phyloP scores from a whole-genome alignment of 2,113 vertebrate genomes.

The Corythornis cristatus region DNA sequence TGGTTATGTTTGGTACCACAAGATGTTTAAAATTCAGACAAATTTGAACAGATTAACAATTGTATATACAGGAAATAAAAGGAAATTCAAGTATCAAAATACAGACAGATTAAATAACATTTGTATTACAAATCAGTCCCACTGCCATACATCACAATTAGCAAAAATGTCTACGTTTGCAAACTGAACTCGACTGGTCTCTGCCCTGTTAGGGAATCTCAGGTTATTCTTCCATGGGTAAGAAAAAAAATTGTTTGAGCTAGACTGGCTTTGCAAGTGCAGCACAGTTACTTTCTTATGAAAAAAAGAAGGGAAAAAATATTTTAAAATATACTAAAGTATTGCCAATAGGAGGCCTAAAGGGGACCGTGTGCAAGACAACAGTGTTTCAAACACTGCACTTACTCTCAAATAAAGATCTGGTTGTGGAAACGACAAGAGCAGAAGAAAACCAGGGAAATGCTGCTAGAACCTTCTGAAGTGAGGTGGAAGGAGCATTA shows the following conservation, averaged over 20 bases:
- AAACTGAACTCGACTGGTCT: conserved; percentile 70
- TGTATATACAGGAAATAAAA: conserved; percentile 89
- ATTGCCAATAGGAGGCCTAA: neutral
- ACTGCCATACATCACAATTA: conserved; percentile 79
- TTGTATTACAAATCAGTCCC: conserved; percentile 85
- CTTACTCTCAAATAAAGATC: neutral
- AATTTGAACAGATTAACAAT: conserved; percentile 82
- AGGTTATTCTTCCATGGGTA: conserved; percentile 9
- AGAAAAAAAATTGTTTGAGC: neutral
- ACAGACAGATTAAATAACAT: conserved; percentile 93
- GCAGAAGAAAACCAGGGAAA: neutral
- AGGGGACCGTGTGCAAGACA: neutral
- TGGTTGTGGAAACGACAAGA: neutral
- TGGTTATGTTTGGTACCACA: conserved; percentile 85
- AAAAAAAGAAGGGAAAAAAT: neutral
- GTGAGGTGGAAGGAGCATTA: neutral
- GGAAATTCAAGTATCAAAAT: conserved; percentile 99
- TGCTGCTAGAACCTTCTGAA: neutral
- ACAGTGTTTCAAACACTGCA: neutral
- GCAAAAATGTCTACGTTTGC: conserved; percentile 81
- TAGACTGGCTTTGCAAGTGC: neutral
- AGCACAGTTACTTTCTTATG: neutral
- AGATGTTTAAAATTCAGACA: conserved; percentile 82
- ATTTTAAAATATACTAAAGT: neutral
- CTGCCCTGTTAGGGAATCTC: conserved; percentile 41